Conservation (phyloP, 2,797 vertebrate genomes). For the Sphenopsis melanotis region DNA sequence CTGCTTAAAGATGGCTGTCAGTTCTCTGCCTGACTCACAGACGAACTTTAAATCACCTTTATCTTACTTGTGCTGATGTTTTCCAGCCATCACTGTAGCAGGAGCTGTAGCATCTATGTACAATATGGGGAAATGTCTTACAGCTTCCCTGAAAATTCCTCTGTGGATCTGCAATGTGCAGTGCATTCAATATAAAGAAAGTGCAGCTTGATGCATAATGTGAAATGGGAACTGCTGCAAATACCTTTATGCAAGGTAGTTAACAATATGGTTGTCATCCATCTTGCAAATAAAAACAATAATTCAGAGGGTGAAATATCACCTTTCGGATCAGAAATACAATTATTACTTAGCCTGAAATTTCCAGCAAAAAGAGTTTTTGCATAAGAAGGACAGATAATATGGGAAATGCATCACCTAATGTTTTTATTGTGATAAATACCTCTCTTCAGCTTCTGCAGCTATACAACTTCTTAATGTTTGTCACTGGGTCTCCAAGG, state of each 20-base stretch:
- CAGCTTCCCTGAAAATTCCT: constrained; percentile 34
- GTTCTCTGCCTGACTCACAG: constrained; percentile 67
- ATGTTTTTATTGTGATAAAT: constrained; percentile 70
- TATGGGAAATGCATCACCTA: constrained; percentile 55
- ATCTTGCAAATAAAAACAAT: constrained; percentile 48
- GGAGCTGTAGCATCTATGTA: constrained; percentile 28
- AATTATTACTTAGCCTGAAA: constrained; percentile 63
- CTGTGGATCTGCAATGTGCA: not conserved
- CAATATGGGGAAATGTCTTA: constrained; percentile 7
- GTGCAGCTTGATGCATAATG: not conserved
- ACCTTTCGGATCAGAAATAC: constrained; percentile 45
- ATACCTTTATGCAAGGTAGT: constrained; percentile 17
- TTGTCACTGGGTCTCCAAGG: constrained; percentile 58
- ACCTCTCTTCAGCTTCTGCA: constrained; percentile 43
- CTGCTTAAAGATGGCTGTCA: constrained; percentile 80
- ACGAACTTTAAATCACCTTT: constrained; percentile 71
- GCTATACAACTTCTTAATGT: constrained; percentile 60
- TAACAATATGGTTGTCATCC: constrained; percentile 20
- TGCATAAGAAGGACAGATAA: constrained; percentile 57
- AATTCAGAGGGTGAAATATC: constrained; percentile 28
- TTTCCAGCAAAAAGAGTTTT: constrained; percentile 50
- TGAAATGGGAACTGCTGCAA: constrained; percentile 57
- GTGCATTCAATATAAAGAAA: not conserved
- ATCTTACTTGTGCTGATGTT: constrained; percentile 72
- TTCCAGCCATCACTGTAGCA: constrained; percentile 58